Percentiles rank a stretch among this genome's conserved stretches.
These are phyloP conservation scores for Buteo buteo DNA, from an alignment of 2,113 vertebrate genomes.

Conservation along the genomic window DNA sequence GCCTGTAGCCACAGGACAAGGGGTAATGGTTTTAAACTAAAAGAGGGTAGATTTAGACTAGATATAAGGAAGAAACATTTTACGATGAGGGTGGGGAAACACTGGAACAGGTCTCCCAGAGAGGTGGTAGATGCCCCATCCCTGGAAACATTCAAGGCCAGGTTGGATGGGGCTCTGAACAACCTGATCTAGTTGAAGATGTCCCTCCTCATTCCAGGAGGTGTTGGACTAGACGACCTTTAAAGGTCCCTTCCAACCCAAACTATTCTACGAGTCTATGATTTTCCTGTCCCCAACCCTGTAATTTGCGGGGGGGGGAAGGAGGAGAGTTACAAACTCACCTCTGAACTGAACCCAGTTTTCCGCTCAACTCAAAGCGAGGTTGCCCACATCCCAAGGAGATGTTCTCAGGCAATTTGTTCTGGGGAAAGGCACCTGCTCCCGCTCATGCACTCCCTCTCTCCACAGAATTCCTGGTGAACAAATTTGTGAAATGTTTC, in stretches of 20 bases:
- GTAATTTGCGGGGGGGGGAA: neutral
- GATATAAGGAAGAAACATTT: no score
- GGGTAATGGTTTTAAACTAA: neutral
- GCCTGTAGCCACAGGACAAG: neutral
- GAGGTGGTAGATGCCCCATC: neutral
- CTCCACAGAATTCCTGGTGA: neutral
- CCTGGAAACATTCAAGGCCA: neutral
- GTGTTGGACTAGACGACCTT: neutral
- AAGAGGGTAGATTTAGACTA: neutral
- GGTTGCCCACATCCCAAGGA: neutral
- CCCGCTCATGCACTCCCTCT: neutral
- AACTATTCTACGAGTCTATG: neutral
- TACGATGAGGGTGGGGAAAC: neutral
- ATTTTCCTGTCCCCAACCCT: no score
- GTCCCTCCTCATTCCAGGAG: neutral
- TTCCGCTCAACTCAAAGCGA: neutral
- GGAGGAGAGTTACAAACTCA: neutral
- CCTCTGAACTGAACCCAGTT: neutral
- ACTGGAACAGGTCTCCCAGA: neutral
- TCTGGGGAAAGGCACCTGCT: neutral
- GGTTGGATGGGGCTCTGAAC: neutral
- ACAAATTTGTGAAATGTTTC: neutral
- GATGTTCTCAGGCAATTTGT: neutral
- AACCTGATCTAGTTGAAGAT: neutral
- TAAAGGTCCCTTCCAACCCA: neutral